Evolutionary conservation across 2,113 vertebrate species (phyloP), one percentile per base, ranked within the genome.

Genomic region (Malurus elegans): DNA sequence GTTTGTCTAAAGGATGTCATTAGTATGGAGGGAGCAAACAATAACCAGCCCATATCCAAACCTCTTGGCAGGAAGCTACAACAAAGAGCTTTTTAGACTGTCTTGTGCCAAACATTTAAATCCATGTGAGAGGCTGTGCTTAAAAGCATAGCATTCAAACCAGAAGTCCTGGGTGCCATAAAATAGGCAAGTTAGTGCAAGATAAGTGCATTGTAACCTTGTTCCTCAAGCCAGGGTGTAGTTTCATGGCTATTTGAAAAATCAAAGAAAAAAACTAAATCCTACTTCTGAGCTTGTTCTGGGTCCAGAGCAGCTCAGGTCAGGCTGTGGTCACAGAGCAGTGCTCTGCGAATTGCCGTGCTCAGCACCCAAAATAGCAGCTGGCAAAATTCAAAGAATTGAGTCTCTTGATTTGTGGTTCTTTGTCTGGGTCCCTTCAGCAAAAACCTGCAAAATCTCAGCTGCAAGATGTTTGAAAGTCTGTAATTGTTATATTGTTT

Each of bases 291-390:
- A 61, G 18, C 34, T 45, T 56, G 7, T 54, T 54, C 10, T 34
- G 57, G 17, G 15, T 47, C 26, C 34, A 48, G 10, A 51, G 58
- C 17, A 4, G 32, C 56, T 88, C 20, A 13, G 65, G 38, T 36
- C 2, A 4, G 32, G 5, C 51, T 70, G 19, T 70, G 50, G 31
- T 40, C 18, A 12, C 14, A 50, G 58, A 47, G 25, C 36, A 47
- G 11, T 1, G 4, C 50, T 78, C 26, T 58, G 29, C 0, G 0
- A 47, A 18, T 14, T 14, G 26, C 28, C 1, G 1, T 19, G 66
- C 64, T 69, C 3, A 1, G 18, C 0, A 0, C 29, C n/a, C 36
- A 40, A 17, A 64, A n/a, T 2, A 54, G 53, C 61, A 85, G 62
- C 88, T 90, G 73, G 47, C 42, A 72, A 61, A 79, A 58, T 20